Evolutionary conservation across 1,140 invertebrate species (phyloP).

Genomic region (Danaus plexippus): DNA sequence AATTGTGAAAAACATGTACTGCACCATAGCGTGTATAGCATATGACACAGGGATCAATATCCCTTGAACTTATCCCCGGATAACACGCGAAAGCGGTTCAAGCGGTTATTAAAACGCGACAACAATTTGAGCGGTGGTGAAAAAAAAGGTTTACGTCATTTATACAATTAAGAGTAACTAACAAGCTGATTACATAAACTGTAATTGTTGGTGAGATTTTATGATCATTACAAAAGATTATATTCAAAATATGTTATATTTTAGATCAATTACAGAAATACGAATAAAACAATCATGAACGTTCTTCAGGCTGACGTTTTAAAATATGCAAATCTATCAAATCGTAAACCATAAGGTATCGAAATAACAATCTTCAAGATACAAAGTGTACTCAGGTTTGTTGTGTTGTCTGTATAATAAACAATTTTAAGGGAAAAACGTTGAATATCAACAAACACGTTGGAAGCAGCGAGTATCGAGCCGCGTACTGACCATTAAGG

Average conservation of each 20-base stretch:
- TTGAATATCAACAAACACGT: conserved; percentile 3
- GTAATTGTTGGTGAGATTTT: conserved; percentile 27
- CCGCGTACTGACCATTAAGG: conserved; percentile 22
- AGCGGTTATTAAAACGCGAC: conserved; percentile 21
- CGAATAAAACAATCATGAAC: no score
- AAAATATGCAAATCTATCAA: no score
- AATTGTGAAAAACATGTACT: neutral
- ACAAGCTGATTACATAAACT: conserved; percentile 26
- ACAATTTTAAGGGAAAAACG: conserved; percentile 5
- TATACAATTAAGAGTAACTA: conserved; percentile 32
- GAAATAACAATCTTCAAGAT: no score
- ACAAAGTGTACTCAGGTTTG: no score
- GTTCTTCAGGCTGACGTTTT: no score
- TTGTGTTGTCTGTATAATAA: no score
- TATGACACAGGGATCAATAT: conserved; percentile 2
- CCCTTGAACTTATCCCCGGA: no score
- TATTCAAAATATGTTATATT: no score
- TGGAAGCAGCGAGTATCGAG: conserved; percentile 17
- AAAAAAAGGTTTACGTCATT: conserved; percentile 28
- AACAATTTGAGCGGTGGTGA: conserved; percentile 25
- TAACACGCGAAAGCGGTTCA: neutral
- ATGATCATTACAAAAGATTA: no score
- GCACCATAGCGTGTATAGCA: neutral
- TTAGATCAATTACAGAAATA: no score
- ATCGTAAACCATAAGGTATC: no score